Percentiles rank a stretch among this genome's conserved stretches.
Conservation (phyloP, 1,140 invertebrate species). For the Danaus plexippus region DNA sequence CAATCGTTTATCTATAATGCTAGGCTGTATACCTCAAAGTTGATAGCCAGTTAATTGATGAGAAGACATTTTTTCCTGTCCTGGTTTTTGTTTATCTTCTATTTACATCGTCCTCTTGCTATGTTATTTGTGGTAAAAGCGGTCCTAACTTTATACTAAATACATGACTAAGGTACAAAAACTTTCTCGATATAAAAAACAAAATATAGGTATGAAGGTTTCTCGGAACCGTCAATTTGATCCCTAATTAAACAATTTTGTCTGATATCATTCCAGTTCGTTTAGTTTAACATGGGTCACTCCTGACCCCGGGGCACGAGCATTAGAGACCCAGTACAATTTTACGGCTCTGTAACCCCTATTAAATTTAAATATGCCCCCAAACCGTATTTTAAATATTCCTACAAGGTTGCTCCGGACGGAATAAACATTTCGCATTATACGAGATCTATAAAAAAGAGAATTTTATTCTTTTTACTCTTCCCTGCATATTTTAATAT, state of each 20-base stretch:
- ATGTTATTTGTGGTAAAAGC: not conserved
- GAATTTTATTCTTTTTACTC: no score
- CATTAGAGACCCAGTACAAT: constrained; percentile 55
- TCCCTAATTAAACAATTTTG: constrained; percentile 67
- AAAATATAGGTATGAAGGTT: not conserved
- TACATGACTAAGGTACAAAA: no score
- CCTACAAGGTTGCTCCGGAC: constrained; percentile 30
- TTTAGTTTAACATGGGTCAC: constrained; percentile 43
- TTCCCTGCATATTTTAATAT: no score
- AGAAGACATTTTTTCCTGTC: no score
- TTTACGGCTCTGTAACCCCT: constrained; percentile 50
- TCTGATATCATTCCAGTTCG: constrained; percentile 60
- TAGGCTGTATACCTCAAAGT: constrained; percentile 1
- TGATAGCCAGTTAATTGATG: no score
- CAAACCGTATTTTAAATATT: constrained; percentile 39
- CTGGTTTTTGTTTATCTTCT: no score
- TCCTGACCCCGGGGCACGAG: constrained; percentile 53
- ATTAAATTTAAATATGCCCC: constrained; percentile 67
- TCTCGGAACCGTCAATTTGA: constrained; percentile 45
- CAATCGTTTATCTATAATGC: constrained; percentile 17
- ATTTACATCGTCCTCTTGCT: not conserved
- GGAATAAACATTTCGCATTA: no score
- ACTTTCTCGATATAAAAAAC: no score
- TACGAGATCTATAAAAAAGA: no score
- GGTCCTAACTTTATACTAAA: no score